phyloP scores from a whole-genome alignment of 2,113 vertebrate genomes.

The Hippocampus comes region DNA sequence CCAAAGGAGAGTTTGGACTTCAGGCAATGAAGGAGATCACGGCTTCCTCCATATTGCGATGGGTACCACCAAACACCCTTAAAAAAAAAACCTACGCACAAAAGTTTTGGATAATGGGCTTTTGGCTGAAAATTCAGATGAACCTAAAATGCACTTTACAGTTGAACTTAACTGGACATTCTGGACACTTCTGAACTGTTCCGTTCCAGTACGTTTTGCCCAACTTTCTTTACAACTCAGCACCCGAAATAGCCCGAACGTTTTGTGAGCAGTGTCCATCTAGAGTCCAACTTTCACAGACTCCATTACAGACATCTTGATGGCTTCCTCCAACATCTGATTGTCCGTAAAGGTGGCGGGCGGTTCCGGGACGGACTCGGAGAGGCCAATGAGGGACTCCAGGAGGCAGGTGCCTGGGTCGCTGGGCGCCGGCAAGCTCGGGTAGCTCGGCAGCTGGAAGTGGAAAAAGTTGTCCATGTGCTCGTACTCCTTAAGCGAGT shows the following conservation, averaged over 20 bases:
- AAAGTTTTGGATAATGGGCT: neutral
- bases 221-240: no score
- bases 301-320: slow-evolving; percentile 85
- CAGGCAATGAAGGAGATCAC: slow-evolving; percentile 64
- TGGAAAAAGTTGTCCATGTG: slow-evolving; percentile 83
- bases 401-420: slow-evolving; percentile 85
- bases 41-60: slow-evolving; percentile 62
- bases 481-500: slow-evolving; percentile 85
- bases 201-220: no score
- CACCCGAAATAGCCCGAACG: neutral
- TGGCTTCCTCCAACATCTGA: slow-evolving; percentile 89
- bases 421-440: slow-evolving; percentile 72
- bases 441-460: slow-evolving; percentile 81
- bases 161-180: no score
- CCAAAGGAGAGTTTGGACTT: slow-evolving; percentile 69
- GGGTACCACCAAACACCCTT: slow-evolving; percentile 43
- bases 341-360: slow-evolving; percentile 84
- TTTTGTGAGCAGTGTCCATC: neutral
- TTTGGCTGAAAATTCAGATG: neutral
- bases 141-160: no score
- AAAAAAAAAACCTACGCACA: no score
- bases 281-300: slow-evolving; percentile 81
- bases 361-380: slow-evolving; percentile 83
- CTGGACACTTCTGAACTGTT: no score
- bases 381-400: slow-evolving; percentile 88